Evolutionary conservation across 2,113 vertebrate species (phyloP).

Genomic region (Microtus oregoni): DNA sequence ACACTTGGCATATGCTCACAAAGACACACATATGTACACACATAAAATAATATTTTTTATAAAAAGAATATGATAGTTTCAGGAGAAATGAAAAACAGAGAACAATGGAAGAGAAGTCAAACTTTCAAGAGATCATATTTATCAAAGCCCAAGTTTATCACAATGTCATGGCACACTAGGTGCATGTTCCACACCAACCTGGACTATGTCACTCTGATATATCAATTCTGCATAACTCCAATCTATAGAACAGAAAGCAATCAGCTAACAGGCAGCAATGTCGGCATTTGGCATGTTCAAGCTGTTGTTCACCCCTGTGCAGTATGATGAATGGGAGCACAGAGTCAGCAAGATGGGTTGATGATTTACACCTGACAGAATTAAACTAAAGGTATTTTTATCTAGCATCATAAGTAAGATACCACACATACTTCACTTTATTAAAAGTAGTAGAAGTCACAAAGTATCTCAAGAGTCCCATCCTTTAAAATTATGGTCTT

Average conservation of each 20-base stretch:
- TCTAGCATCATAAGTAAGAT: constrained; percentile 53
- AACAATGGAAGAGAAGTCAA: not conserved
- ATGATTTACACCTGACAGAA: constrained; percentile 83
- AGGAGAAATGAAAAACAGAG: constrained; percentile 71
- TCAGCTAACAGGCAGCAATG: constrained; percentile 87
- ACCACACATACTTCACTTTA: constrained; percentile 63
- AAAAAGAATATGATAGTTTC: not conserved
- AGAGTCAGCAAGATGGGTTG: constrained; percentile 71
- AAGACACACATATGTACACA: not conserved
- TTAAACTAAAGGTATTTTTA: constrained; percentile 74
- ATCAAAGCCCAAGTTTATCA: constrained; percentile 63
- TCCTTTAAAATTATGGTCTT: not conserved
- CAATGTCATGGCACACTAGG: constrained; percentile 65
- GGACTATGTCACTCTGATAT: constrained; percentile 63
- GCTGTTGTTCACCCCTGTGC: constrained; percentile 82
- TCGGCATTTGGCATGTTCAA: constrained; percentile 82
- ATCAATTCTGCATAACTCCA: constrained; percentile 74
- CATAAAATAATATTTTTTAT: not conserved
- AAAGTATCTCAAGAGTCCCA: not conserved
- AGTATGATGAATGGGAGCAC: constrained; percentile 79
- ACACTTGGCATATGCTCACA: not conserved
- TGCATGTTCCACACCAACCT: not conserved
- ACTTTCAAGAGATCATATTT: constrained; percentile 60
- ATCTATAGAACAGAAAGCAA: constrained; percentile 83
- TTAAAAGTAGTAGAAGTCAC: constrained; percentile 44